Evolutionary conservation across 1,140 invertebrate species (phyloP), one percentile per base, ranked within the genome.

Genomic region (Lasaia peninsularis): DNA sequence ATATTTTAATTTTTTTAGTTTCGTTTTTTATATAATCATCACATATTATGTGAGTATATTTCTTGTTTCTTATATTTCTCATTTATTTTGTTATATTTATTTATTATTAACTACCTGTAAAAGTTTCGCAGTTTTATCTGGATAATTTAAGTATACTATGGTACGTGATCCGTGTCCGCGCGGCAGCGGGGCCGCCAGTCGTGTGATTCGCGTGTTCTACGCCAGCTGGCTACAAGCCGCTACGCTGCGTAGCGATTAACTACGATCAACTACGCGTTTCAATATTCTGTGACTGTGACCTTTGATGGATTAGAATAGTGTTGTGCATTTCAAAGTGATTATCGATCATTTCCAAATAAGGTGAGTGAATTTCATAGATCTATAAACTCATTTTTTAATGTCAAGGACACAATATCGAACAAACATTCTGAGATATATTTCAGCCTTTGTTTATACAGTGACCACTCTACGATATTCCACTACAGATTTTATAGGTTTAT

Each of bases 381-480:
- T n/a, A 14, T 33, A 10, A 14, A 14, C 1, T 16, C 48, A 69
- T 69, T 65, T n/a, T n/a, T 61, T 75, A 86, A 84, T 85, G 83
- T 86, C 83, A 86, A 86, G 83, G 83, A 85, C 83, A 83, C 62
- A 66, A 79, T 82, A 86, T 86, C 73, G 80, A 86, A 83, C 79
- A 83, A 76, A 71, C 67, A 58, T 69, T 57, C 57, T 18, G 10
- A 16, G 2, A 40, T 9, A 40, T 5, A 16, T 32, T 18, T 44
- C 11, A 52, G 16, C 9, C 32, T 8, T 40, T 11, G 21, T 24
- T 24, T 50, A 24, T 50, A 24, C 10, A 33, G 14, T 44, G 28
- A 37, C 21, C 16, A 40, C 21, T 51, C 50, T 49, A 64, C 58
- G 61, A 53, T 56, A 57, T 37, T 31, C 44, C n/a, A 52, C 60